A percentile compares a stretch with the other conserved stretches of the same genome.
phyloP scores from a whole-genome alignment of 2,888 invertebrate genomes.

The Eueremaeus valkanovi region DNA sequence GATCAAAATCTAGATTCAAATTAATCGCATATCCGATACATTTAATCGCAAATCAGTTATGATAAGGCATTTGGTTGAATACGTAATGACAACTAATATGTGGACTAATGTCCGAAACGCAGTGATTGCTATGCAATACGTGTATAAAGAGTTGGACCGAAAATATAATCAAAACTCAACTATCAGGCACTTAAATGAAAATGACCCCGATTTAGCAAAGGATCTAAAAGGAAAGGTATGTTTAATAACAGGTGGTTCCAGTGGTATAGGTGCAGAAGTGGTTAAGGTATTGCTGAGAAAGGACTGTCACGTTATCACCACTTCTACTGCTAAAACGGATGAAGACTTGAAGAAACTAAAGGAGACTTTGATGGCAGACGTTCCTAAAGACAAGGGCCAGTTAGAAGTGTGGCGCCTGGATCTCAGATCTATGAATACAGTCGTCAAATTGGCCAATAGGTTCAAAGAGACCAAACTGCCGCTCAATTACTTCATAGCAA shows the following conservation, averaged over 20 bases:
- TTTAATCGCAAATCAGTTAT: too few relatives aligned
- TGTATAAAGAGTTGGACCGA: constrained; percentile 7
- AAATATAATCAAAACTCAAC: neutral
- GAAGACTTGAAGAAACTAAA: constrained; percentile 46
- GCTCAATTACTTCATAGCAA: constrained; percentile 72
- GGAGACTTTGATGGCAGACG: neutral
- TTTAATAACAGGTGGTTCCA: constrained; percentile 78
- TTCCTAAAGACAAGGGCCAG: constrained; percentile 34
- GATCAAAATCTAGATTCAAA: too few relatives aligned
- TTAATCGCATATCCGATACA: too few relatives aligned
- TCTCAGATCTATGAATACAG: constrained; percentile 69
- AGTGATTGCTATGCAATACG: neutral
- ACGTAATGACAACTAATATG: neutral
- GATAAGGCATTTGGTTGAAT: neutral
- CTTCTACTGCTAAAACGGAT: constrained; percentile 26
- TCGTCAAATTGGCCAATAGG: constrained; percentile 66
- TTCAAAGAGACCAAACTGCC: constrained; percentile 54
- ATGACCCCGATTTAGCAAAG: constrained; percentile 21
- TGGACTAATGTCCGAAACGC: neutral
- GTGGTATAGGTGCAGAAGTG: constrained; percentile 76
- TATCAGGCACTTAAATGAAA: constrained; percentile 4
- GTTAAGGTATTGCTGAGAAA: constrained; percentile 70
- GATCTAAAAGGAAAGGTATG: constrained; percentile 61
- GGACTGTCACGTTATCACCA: constrained; percentile 61
- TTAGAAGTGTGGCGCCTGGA: constrained; percentile 68